Conservation (phyloP, 1,140 invertebrate species). For the Psix sp. region DNA sequence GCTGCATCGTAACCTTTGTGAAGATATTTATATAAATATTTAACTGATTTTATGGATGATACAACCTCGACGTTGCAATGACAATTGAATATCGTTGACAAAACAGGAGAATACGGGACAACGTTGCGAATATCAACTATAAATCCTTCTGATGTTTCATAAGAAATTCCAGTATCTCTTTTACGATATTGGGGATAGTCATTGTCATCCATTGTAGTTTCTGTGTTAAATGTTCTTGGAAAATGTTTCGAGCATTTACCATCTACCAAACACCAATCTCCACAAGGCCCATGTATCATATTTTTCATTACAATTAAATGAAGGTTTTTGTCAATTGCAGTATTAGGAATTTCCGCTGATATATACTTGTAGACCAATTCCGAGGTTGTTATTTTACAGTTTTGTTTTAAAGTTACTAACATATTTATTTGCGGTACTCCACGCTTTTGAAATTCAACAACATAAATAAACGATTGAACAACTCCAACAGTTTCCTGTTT, state of each 20-base stretch:
- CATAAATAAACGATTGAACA: conserved; percentile 74
- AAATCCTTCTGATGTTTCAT: conserved; percentile 3
- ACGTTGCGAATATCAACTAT: conserved; percentile 7
- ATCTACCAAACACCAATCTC: conserved; percentile 34
- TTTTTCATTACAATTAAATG: conserved; percentile 49
- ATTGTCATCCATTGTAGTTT: conserved; percentile 43
- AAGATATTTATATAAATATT: conserved; percentile 37
- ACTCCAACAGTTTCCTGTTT: conserved; percentile 28
- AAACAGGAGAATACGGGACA: conserved; percentile 22
- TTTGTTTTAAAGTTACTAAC: conserved; percentile 64
- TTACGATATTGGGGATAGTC: conserved; percentile 33
- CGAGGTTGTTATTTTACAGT: conserved; percentile 62
- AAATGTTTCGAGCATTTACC: conserved; percentile 42
- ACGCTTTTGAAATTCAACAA: too few relatives aligned
- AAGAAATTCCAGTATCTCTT: conserved; percentile 4
- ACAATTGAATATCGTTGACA: conserved; percentile 19
- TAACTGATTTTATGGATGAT: too few relatives aligned
- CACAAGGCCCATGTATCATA: conserved; percentile 49
- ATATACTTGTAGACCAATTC: conserved; percentile 67
- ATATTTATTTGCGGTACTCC: conserved; percentile 72
- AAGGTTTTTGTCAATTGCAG: conserved; percentile 29
- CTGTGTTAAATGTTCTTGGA: conserved; percentile 24
- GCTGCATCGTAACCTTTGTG: conserved; percentile 34
- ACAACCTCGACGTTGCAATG: conserved; percentile 32
- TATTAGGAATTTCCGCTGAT: conserved; percentile 75